Evolutionary conservation across 2,888 invertebrate species (phyloP), one percentile per base, ranked within the genome.

Genomic region (Scaptomyza caliginosa): DNA sequence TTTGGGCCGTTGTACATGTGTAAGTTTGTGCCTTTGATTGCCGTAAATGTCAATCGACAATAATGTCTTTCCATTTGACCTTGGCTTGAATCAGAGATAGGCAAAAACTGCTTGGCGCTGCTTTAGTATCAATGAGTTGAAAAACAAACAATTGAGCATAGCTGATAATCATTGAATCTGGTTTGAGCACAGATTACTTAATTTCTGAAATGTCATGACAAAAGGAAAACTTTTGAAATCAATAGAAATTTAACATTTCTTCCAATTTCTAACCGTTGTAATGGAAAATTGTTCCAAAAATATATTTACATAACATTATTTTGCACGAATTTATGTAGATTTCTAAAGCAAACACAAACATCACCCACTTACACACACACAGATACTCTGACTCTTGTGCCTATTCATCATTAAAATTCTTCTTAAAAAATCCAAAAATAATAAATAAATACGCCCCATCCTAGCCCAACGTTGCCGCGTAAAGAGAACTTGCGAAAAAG

Each of bases 351-450:
- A 45, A 55, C 64, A 46, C 19, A 34, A 46, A n/a, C 46, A 40
- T 3, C 19, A 28, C 5, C 10, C n/a, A 10, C 5, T 11, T n/a
- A 19, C 11, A 40, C 11, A 39, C 24, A 42, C 7, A 54, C 28
- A 43, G 48, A 43, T 17, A 58, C 17, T 24, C 43, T 24, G 46
- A 39, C 51, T 62, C 60, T 34, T 46, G 40, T 49, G 45, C 32
- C 28, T 63, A 83, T 80, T 63, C 81, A 70, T 80, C 79, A 80
- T 80, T 83, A 72, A 80, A 80, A 80, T 69, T 74, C 60, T 46
- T 54, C 39, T 50, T 48, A 64, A 79, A 74, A 79, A 68, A 67
- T 64, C 72, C 68, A 71, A 60, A 76, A 63, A 62, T 54, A 58
- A 43, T 57, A 60, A 67, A 55, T 58, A 51, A 73, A 64, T 36